Conservation (phyloP, 1,140 invertebrate genomes). For the Charaxes varanes region DNA sequence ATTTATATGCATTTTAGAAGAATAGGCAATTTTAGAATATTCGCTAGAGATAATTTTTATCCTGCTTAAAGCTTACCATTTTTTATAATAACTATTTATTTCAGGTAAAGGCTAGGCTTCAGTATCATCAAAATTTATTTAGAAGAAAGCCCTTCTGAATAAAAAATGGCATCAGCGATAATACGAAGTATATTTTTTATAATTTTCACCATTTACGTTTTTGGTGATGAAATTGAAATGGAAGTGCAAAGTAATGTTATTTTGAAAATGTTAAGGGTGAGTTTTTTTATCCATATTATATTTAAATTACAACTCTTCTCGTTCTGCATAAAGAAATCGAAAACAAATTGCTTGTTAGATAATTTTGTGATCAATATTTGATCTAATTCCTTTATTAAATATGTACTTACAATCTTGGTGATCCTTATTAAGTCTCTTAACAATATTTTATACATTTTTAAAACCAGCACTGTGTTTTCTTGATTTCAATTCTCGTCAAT, state of each 20-base stretch:
- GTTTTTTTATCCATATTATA: conserved; percentile 13
- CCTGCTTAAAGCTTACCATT: background rate
- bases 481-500: too few species aligned
- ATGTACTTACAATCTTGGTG: too few species aligned
- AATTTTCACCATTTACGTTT: conserved; percentile 11
- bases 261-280: conserved; percentile 42
- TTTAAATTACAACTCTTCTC: too few species aligned
- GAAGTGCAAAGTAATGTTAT: conserved; percentile 27
- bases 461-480: too few species aligned
- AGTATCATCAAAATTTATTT: too few species aligned
- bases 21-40: background rate
- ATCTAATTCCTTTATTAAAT: too few species aligned
- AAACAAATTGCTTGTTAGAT: too few species aligned
- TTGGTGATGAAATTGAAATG: conserved; percentile 34
- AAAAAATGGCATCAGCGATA: conserved; percentile 27
- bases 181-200: conserved; percentile 24
- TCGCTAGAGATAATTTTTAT: background rate
- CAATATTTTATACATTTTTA: too few species aligned
- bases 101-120: background rate
- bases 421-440: too few species aligned
- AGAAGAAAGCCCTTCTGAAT: conserved; percentile 4
- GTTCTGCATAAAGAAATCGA: too few species aligned
- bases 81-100: background rate
- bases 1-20: too few species aligned
- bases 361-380: too few species aligned